Evolutionary conservation across 1,140 invertebrate species (phyloP).

Genomic region (Drosophila takahashii): DNA sequence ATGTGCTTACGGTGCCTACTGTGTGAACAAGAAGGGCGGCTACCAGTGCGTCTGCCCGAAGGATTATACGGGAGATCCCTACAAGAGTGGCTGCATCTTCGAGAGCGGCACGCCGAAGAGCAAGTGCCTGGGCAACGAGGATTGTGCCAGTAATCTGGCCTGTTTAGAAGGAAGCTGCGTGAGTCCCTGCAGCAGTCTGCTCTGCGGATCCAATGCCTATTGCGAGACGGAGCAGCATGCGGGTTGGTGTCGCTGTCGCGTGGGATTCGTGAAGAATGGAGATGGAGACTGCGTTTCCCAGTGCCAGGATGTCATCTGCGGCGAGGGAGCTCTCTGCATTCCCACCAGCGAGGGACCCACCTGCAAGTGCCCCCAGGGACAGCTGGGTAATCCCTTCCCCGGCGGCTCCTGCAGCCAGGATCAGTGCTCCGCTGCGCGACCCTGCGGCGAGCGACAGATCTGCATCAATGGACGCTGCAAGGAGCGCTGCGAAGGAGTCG

Average conservation of each 20-base stretch:
- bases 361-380: conserved; percentile 94
- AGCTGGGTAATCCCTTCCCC: conserved; percentile 95
- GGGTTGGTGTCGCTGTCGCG: conserved; percentile 93
- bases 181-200: conserved; percentile 91
- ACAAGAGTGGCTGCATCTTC: conserved; percentile 90
- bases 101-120: conserved; percentile 85
- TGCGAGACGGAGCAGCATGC: conserved; percentile 95
- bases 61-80: conserved; percentile 93
- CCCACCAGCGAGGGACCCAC: conserved; percentile 93
- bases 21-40: conserved; percentile 93
- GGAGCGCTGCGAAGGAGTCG: conserved; percentile 92
- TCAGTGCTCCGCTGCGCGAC: conserved; percentile 90
- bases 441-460: conserved; percentile 91
- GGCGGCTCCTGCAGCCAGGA: conserved; percentile 93
- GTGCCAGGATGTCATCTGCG: conserved; percentile 93
- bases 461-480: conserved; percentile 94
- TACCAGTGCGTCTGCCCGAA: conserved; percentile 93
- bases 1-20: conserved; percentile 93
- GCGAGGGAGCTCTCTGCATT: conserved; percentile 93
- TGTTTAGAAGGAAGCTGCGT: conserved; percentile 91
- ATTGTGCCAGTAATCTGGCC: conserved; percentile 92
- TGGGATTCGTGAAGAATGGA: conserved; percentile 91
- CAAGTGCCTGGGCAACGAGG: conserved; percentile 89
- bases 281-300: conserved; percentile 92
- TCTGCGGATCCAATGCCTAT: conserved; percentile 93